Conservation (phyloP, 2,888 invertebrate genomes). For the Anticlea derivata region DNA sequence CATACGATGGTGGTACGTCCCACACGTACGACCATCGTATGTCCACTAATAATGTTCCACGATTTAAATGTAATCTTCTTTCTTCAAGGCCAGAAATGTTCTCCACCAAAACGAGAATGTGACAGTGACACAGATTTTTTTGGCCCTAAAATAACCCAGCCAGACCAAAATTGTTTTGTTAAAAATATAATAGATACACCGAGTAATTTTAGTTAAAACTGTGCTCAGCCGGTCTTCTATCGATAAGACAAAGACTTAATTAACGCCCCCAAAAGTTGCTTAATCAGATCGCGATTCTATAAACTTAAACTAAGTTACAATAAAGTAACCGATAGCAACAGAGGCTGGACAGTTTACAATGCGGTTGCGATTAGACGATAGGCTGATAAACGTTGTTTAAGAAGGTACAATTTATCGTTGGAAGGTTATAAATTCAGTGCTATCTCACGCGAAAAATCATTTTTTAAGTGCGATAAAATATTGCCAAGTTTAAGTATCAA, state of each 20-base stretch:
- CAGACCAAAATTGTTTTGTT: no score
- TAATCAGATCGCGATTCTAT: slow-evolving; percentile 5
- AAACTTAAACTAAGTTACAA: slow-evolving; percentile 26
- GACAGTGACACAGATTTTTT: no score
- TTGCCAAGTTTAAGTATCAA: slow-evolving; percentile 4
- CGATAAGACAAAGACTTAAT: slow-evolving; percentile 1
- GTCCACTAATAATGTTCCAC: no score
- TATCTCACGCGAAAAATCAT: slow-evolving; percentile 20
- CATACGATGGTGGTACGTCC: no score
- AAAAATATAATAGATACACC: neutral
- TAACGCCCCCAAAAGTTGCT: slow-evolving; percentile 13
- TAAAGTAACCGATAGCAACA: slow-evolving; percentile 21
- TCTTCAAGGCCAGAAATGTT: no score
- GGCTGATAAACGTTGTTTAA: slow-evolving; percentile 27
- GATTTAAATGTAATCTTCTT: no score
- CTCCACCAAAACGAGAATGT: no score
- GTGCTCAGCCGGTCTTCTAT: neutral
- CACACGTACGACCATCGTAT: no score
- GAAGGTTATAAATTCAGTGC: slow-evolving; percentile 21
- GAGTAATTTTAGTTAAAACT: neutral
- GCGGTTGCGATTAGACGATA: slow-evolving; percentile 29
- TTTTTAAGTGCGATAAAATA: slow-evolving; percentile 13
- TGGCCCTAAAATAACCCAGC: no score
- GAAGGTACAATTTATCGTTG: slow-evolving; percentile 29
- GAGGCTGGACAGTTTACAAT: slow-evolving; percentile 32